Conservation (phyloP, 1,140 invertebrate genomes). For the Globodera rostochiensis region DNA sequence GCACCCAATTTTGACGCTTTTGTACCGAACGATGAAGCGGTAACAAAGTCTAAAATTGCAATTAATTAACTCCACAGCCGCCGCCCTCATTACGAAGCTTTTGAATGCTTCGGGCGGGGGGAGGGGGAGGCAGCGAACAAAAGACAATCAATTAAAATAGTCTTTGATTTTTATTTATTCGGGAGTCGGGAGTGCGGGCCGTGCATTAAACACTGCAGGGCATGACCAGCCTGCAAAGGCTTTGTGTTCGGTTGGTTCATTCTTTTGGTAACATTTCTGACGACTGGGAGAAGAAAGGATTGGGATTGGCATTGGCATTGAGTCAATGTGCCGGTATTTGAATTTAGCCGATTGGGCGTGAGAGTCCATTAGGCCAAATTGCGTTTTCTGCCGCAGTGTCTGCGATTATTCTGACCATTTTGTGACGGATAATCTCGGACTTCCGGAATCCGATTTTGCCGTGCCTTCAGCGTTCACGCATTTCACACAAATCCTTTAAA, state of each 20-base stretch:
- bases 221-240: too few relatives aligned
- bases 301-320: neutral
- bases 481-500: neutral
- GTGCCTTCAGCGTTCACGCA: neutral
- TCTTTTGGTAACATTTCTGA: neutral
- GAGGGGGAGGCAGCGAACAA: too few relatives aligned
- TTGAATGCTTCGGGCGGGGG: neutral
- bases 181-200: too few relatives aligned
- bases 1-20: conserved; percentile 25
- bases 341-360: neutral
- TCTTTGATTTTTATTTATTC: too few relatives aligned
- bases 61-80: neutral
- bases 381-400: neutral
- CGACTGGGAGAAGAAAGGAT: neutral
- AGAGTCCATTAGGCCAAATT: neutral
- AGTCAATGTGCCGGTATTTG: neutral
- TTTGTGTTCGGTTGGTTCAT: too few relatives aligned
- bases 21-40: neutral
- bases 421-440: neutral
- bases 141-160: too few relatives aligned
- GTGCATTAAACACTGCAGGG: too few relatives aligned
- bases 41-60: neutral
- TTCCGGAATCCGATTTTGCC: neutral
- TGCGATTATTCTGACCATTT: neutral
- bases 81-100: neutral